phyloP scores from a whole-genome alignment of 2,797 vertebrate species.

The Enteromius anoplus region DNA sequence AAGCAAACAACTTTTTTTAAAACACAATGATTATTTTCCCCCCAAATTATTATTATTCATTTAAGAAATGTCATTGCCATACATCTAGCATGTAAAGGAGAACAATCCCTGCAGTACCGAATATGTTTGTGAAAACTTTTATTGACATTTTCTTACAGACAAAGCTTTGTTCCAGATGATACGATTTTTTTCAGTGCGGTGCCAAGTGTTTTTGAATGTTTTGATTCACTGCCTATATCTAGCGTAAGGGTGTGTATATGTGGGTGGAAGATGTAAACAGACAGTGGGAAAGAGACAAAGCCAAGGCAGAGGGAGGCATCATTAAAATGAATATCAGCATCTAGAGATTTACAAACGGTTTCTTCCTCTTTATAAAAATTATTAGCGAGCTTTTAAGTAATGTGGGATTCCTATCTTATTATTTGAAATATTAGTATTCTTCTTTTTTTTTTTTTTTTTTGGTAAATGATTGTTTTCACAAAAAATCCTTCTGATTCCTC shows the following conservation, averaged over 20 bases:
- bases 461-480: conserved; percentile 43
- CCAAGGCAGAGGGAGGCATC: not conserved
- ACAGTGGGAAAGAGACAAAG: conserved; percentile 17
- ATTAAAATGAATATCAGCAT: conserved; percentile 14
- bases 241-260: not conserved
- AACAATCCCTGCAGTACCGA: not conserved
- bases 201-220: conserved; percentile 7
- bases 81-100: not conserved
- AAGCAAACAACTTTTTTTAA: not conserved
- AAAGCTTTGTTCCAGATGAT: not conserved
- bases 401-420: not conserved
- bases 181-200: not conserved
- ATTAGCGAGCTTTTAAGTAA: not conserved
- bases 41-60: not conserved
- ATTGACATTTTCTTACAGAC: not conserved
- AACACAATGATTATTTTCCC: not conserved
- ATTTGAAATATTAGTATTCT: conserved; percentile 65
- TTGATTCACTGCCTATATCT: conserved; percentile 4
- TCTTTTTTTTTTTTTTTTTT: not conserved
- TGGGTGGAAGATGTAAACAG: conserved; percentile 13
- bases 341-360: not conserved
- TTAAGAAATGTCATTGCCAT: not conserved
- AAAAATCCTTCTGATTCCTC: conserved; percentile 23
- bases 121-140: not conserved
- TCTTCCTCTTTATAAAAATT: not conserved